Conservation (phyloP, 2,797 vertebrate species). For the Heteromormyrus szaboi region DNA sequence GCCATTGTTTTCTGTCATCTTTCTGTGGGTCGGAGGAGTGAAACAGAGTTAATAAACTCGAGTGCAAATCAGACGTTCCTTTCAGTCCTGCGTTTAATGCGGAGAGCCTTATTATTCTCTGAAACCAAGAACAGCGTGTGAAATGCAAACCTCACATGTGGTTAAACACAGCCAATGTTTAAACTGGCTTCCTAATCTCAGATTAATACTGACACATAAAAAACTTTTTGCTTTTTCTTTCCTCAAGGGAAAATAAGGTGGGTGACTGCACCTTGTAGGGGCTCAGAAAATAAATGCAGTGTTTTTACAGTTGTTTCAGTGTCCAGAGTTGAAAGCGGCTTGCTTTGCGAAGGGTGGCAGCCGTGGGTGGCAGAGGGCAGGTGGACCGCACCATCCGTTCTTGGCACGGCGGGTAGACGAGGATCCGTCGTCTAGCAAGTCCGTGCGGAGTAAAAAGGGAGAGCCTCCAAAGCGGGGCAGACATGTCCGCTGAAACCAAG, state of each 20-base stretch:
- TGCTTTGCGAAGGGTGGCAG: background rate
- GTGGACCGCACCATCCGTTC: background rate
- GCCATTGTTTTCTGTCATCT: constrained; percentile 61
- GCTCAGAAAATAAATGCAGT: background rate
- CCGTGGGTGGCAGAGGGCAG: background rate
- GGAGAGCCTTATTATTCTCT: background rate
- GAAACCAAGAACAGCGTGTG: background rate
- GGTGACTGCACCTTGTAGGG: background rate
- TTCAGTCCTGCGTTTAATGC: background rate
- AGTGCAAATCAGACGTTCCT: constrained; percentile 39
- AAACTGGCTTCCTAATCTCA: background rate
- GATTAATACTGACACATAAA: constrained; percentile 8
- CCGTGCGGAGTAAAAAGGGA: background rate
- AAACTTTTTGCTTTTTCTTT: background rate
- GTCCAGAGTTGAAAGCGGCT: background rate
- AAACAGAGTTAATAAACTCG: constrained; percentile 26
- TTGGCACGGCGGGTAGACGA: background rate
- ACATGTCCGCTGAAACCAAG: background rate
- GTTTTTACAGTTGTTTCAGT: background rate
- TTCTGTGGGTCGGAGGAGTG: constrained; percentile 27
- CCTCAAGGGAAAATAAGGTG: background rate
- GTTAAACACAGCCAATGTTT: background rate
- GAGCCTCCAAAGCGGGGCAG: background rate
- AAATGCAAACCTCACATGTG: constrained; percentile 4
- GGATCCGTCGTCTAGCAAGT: background rate